A percentile compares a stretch with the other conserved stretches of the same genome.
phyloP scores from a whole-genome alignment of 2,797 vertebrate genomes.

The Parambassis ranga region DNA sequence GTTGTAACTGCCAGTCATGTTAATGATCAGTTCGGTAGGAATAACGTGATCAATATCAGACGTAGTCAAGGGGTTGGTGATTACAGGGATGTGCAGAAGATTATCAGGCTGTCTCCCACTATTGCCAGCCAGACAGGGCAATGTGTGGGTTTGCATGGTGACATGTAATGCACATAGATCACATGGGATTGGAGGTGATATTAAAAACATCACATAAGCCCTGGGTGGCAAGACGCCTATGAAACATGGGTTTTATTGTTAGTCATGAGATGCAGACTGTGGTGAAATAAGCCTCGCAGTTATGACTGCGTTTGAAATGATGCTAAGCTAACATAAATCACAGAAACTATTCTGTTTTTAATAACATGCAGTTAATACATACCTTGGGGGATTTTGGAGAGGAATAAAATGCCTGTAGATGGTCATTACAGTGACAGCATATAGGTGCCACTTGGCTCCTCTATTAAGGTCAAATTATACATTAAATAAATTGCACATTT shows the following conservation, averaged over 20 bases:
- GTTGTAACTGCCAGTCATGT: conserved; percentile 76
- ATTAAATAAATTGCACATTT: background rate
- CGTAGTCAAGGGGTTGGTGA: conserved; percentile 62
- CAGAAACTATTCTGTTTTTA: background rate
- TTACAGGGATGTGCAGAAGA: conserved; percentile 61
- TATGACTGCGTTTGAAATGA: background rate
- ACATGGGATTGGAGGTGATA: conserved; percentile 5
- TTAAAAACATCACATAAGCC: conserved; percentile 16
- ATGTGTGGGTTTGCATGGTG: conserved; percentile 20
- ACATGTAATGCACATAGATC: conserved; percentile 15
- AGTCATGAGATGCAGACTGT: background rate
- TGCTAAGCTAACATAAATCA: background rate
- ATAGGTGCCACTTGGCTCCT: background rate
- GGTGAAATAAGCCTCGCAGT: background rate
- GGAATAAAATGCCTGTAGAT: background rate
- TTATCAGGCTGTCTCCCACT: conserved; percentile 51
- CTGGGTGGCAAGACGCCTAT: background rate
- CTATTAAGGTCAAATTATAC: background rate
- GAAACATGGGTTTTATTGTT: conserved; percentile 10
- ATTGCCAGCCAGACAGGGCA: conserved; percentile 34
- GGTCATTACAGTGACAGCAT: background rate
- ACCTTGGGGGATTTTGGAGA: background rate
- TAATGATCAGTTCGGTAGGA: conserved; percentile 74
- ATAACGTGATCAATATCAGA: conserved; percentile 79
- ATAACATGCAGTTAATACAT: fast-evolving